These are phyloP conservation scores for Orthosia gracilis DNA, from an alignment of 2,888 invertebrate genomes.

Conservation along the genomic window DNA sequence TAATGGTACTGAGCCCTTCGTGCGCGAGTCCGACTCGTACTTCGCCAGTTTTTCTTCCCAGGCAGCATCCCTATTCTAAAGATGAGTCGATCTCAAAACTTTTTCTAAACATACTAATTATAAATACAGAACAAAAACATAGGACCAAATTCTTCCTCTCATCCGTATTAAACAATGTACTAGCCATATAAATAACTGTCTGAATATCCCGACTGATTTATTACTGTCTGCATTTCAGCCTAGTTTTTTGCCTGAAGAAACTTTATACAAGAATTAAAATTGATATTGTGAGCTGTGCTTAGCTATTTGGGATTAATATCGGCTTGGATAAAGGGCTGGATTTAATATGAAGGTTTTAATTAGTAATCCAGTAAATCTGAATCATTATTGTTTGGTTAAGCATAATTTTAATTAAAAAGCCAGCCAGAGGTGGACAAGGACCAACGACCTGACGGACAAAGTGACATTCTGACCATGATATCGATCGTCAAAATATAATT, in stretches of 20 bases:
- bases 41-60: too few species aligned
- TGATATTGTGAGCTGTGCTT: constrained; percentile 34
- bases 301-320: constrained; percentile 33
- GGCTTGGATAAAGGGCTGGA: constrained; percentile 21
- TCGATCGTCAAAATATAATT: neutral
- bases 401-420: constrained; percentile 5
- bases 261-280: constrained; percentile 41
- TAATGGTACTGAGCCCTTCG: too few species aligned
- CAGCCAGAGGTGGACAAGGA: neutral
- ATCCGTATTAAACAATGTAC: constrained; percentile 42
- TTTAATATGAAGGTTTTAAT: constrained; percentile 37
- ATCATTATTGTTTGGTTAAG: constrained; percentile 3
- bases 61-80: neutral
- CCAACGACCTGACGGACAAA: neutral
- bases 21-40: too few species aligned
- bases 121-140: constrained; percentile 25
- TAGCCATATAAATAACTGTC: constrained; percentile 46
- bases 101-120: neutral
- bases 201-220: constrained; percentile 57
- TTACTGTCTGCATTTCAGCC: constrained; percentile 54
- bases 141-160: neutral
- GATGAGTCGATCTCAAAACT: neutral
- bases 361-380: constrained; percentile 8
- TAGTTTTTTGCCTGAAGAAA: constrained; percentile 51
- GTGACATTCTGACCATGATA: neutral